These are phyloP conservation scores for Pyrocephalus nanus DNA, from an alignment of 2,797 vertebrate genomes.

Conservation along the genomic window DNA sequence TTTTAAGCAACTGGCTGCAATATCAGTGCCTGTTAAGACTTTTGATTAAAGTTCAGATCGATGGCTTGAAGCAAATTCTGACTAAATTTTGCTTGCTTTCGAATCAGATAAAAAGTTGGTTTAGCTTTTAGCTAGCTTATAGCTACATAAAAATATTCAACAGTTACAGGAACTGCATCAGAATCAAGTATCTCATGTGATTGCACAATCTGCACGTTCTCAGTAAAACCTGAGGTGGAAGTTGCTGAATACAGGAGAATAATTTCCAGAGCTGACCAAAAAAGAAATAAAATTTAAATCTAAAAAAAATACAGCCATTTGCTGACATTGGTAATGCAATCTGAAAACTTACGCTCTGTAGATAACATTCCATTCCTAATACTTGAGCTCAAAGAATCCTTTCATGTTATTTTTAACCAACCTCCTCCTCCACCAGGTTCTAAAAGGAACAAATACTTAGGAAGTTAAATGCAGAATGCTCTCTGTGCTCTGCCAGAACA, in stretches of 20 bases:
- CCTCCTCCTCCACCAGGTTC: background rate
- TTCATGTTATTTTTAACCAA: conserved; percentile 45
- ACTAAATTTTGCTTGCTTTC: background rate
- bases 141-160: background rate
- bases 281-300: background rate
- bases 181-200: background rate
- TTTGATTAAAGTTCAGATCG: background rate
- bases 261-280: background rate
- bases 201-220: background rate
- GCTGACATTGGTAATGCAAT: background rate
- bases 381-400: conserved; percentile 12
- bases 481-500: conserved; percentile 15
- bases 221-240: background rate
- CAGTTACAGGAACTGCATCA: background rate
- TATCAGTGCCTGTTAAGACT: background rate
- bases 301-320: background rate
- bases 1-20: background rate
- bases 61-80: background rate
- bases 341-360: background rate
- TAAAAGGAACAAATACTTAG: background rate
- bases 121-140: background rate
- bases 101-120: background rate
- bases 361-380: background rate
- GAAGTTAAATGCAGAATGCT: background rate
- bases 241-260: background rate